Evolutionary conservation across 2,888 invertebrate genomes (phyloP).

Genomic region (Venusia cambrica): DNA sequence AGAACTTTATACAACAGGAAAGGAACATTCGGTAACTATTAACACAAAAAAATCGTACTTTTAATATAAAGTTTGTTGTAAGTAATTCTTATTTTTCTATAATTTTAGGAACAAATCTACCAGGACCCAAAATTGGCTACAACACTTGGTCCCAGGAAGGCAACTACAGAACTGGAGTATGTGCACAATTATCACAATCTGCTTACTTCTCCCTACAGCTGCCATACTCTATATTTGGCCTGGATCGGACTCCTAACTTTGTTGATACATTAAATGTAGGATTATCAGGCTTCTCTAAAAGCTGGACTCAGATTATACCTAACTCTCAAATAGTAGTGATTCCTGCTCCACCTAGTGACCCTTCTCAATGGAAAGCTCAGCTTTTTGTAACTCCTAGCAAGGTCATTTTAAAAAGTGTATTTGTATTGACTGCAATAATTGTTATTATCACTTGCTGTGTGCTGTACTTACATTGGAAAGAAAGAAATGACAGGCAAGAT

Average conservation of each 20-base stretch:
- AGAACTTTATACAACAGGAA: slow-evolving; percentile 88
- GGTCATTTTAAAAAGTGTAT: slow-evolving; percentile 94
- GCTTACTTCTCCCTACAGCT: slow-evolving; percentile 96
- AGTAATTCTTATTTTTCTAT: neutral
- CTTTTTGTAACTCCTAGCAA: slow-evolving; percentile 97
- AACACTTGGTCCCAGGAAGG: slow-evolving; percentile 95
- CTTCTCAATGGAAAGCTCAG: slow-evolving; percentile 92
- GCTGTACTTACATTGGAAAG: slow-evolving; percentile 93
- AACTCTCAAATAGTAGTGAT: slow-evolving; percentile 98
- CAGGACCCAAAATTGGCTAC: slow-evolving; percentile 94
- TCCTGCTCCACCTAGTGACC: slow-evolving; percentile 89
- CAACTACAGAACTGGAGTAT: slow-evolving; percentile 87
- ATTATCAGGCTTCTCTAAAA: slow-evolving; percentile 84
- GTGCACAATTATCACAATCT: slow-evolving; percentile 94
- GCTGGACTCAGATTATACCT: slow-evolving; percentile 96
- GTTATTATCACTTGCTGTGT: slow-evolving; percentile 92
- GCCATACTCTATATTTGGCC: slow-evolving; percentile 97
- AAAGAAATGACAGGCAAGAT: slow-evolving; percentile 80
- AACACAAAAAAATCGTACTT: too few species aligned
- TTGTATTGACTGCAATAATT: slow-evolving; percentile 93
- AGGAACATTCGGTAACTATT: slow-evolving; percentile 85
- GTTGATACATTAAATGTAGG: slow-evolving; percentile 94
- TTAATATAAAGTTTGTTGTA: too few species aligned
- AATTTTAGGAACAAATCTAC: slow-evolving; percentile 88
- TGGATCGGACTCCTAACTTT: slow-evolving; percentile 99